These are phyloP conservation scores for Parotia lawesii DNA, from an alignment of 2,113 vertebrate genomes.

Conservation along the genomic window DNA sequence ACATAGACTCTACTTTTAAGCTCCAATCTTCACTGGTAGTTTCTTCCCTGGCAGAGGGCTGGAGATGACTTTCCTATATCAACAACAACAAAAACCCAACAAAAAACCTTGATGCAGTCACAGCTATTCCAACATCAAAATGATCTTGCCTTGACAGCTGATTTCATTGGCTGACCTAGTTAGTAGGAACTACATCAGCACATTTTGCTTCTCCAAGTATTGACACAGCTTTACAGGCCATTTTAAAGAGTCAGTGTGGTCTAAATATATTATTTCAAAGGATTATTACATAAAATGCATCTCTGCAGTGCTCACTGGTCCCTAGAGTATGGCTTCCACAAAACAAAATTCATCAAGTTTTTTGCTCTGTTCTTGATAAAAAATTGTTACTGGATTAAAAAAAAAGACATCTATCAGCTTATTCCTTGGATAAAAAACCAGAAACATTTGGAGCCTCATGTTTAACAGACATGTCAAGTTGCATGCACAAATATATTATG, in stretches of 20 bases:
- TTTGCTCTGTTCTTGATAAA: background rate
- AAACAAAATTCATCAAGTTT: background rate
- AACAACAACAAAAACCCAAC: background rate
- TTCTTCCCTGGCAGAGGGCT: background rate
- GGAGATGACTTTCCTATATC: background rate
- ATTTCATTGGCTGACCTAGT: conserved; percentile 7
- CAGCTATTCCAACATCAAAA: background rate
- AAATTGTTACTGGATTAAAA: background rate
- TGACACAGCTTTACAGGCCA: background rate
- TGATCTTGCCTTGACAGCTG: background rate
- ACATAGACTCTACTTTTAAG: accelerated
- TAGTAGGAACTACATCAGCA: background rate
- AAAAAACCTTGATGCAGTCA: background rate
- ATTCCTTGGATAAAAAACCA: background rate
- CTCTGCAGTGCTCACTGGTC: background rate
- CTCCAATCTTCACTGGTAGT: background rate
- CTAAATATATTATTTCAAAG: background rate
- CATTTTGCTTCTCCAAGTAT: background rate
- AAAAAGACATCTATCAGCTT: background rate
- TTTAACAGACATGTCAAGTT: background rate
- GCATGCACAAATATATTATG: background rate
- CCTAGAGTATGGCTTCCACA: background rate
- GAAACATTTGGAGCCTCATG: background rate
- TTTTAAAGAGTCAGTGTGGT: background rate
- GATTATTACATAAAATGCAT: background rate